phyloP scores from a whole-genome alignment of 2,797 vertebrate genomes.

The Muscicapa comitata region DNA sequence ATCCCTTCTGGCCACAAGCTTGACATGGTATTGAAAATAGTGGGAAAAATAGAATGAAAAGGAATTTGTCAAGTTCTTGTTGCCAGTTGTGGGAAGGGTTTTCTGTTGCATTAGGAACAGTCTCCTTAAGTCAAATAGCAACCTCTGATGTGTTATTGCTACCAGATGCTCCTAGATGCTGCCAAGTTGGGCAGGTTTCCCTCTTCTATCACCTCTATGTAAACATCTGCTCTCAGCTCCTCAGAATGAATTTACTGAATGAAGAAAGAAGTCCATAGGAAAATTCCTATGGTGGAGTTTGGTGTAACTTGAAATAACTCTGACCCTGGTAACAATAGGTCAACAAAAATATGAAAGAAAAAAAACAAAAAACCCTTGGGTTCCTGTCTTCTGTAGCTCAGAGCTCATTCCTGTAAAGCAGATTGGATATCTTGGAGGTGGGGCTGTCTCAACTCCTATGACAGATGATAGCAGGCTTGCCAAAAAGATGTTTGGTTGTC shows the following conservation, averaged over 20 bases:
- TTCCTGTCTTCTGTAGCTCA: background rate
- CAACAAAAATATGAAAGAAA: background rate
- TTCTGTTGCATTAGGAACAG: background rate
- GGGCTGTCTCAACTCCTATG: background rate
- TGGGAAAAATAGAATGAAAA: background rate
- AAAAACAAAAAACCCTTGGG: background rate
- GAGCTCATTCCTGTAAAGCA: background rate
- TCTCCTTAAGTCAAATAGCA: background rate
- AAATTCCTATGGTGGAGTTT: background rate
- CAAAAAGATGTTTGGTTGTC: background rate
- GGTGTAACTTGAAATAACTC: background rate
- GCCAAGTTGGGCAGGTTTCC: background rate
- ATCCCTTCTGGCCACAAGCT: background rate
- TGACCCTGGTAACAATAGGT: background rate
- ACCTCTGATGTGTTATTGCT: background rate
- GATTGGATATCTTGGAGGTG: background rate
- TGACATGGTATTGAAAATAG: background rate
- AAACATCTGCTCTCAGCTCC: background rate
- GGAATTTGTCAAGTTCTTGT: background rate
- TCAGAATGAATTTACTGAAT: background rate
- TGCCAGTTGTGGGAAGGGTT: background rate
- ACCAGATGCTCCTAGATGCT: background rate
- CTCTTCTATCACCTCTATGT: background rate
- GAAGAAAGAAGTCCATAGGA: background rate
- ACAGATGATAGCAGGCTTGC: background rate